Conservation (phyloP, 2,113 vertebrate species). For the Lepisosteus osseus region DNA sequence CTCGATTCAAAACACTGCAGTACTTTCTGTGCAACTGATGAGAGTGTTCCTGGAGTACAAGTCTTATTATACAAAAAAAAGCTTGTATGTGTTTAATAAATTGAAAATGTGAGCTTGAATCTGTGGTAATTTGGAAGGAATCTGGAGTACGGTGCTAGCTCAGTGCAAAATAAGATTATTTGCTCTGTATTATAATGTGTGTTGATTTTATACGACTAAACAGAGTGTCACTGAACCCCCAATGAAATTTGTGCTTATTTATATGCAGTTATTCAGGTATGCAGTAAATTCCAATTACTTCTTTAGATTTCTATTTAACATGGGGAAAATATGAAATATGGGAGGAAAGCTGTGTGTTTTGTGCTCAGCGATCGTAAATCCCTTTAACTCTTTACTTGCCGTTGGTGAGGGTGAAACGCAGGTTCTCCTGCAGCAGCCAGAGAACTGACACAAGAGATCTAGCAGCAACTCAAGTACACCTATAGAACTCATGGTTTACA, state of each 20-base stretch:
- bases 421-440: background rate
- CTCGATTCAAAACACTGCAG: constrained; percentile 40
- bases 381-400: constrained; percentile 54
- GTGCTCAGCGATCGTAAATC: constrained; percentile 59
- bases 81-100: constrained; percentile 62
- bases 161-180: constrained; percentile 61
- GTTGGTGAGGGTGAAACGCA: constrained; percentile 1
- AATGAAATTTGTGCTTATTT: constrained; percentile 69
- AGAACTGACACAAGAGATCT: too few relatives aligned
- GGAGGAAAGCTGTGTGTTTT: constrained; percentile 60
- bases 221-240: constrained; percentile 56
- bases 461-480: too few relatives aligned
- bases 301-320: constrained; percentile 84
- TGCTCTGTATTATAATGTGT: constrained; percentile 62
- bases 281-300: constrained; percentile 87
- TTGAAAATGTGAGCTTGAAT: constrained; percentile 64
- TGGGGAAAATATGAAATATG: constrained; percentile 44
- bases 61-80: constrained; percentile 55
- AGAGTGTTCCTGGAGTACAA: constrained; percentile 58
- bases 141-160: constrained; percentile 51
- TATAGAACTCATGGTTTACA: too few relatives aligned
- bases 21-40: constrained; percentile 49
- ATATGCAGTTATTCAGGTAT: constrained; percentile 86
- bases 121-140: constrained; percentile 58
- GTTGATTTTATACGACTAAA: constrained; percentile 59